phyloP scores from a whole-genome alignment of 2,113 vertebrate genomes.

The Ovibos moschatus region DNA sequence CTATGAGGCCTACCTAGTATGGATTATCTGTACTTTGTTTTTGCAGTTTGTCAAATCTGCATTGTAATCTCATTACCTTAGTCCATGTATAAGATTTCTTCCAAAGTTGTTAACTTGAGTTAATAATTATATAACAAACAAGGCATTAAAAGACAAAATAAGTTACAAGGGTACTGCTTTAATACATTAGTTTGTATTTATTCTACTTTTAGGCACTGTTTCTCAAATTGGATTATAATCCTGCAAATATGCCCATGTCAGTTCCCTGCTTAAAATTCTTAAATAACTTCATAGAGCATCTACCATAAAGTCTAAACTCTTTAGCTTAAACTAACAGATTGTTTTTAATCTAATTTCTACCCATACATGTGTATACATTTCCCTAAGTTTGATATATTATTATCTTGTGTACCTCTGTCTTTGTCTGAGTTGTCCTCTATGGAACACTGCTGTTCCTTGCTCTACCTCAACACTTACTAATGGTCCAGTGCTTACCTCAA shows the following conservation, averaged over 20 bases:
- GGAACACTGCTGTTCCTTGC: neutral
- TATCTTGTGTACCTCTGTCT: neutral
- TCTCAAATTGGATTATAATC: conserved; percentile 15
- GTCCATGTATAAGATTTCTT: neutral
- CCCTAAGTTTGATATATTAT: neutral
- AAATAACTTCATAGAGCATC: neutral
- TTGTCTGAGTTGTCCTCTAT: neutral
- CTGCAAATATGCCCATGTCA: neutral
- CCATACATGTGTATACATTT: neutral
- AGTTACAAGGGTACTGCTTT: neutral
- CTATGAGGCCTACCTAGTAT: neutral
- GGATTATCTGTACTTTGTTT: neutral
- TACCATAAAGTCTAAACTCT: neutral
- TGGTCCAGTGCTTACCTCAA: neutral
- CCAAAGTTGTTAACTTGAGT: conserved; percentile 32
- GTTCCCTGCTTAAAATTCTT: conserved; percentile 20
- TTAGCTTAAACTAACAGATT: conserved; percentile 7
- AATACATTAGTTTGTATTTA: neutral
- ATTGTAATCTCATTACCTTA: neutral
- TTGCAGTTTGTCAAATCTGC: neutral
- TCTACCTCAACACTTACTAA: neutral
- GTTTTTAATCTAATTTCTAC: conserved; percentile 2
- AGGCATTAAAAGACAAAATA: conserved; percentile 16
- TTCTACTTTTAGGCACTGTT: neutral
- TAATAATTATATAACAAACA: conserved; percentile 39